phyloP scores from a whole-genome alignment of 2,797 vertebrate genomes.

The Molossus alvarezi region DNA sequence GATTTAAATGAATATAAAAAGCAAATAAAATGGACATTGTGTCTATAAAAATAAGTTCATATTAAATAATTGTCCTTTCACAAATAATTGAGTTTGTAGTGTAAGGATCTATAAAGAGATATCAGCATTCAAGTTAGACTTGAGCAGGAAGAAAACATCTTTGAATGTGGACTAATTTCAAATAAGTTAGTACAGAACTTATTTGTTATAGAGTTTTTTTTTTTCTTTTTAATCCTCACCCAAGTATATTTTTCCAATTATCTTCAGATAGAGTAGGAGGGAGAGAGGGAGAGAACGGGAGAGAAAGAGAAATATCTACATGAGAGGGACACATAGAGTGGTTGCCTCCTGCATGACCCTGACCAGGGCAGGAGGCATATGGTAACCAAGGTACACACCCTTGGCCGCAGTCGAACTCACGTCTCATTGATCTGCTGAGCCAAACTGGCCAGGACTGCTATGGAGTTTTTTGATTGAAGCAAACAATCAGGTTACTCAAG shows the following conservation, averaged over 20 bases:
- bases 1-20: neutral
- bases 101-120: neutral
- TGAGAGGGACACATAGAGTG: too few species aligned
- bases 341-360: too few species aligned
- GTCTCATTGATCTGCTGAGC: too few species aligned
- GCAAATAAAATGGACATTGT: neutral
- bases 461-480: conserved; percentile 15
- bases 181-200: neutral
- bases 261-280: too few species aligned
- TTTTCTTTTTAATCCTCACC: too few species aligned
- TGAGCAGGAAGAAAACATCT: neutral
- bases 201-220: neutral
- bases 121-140: neutral
- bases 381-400: too few species aligned
- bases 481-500: neutral
- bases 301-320: too few species aligned
- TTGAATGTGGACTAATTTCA: neutral
- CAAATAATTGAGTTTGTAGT: neutral
- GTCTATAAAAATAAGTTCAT: neutral
- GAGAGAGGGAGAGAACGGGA: too few species aligned
- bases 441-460: too few species aligned
- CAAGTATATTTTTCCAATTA: too few species aligned
- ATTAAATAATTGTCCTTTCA: neutral
- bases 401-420: too few species aligned
- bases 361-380: too few species aligned